Percentiles rank a stretch among this genome's conserved stretches.
Conservation (phyloP, 2,113 vertebrate species). For the Leucosticte australis region DNA sequence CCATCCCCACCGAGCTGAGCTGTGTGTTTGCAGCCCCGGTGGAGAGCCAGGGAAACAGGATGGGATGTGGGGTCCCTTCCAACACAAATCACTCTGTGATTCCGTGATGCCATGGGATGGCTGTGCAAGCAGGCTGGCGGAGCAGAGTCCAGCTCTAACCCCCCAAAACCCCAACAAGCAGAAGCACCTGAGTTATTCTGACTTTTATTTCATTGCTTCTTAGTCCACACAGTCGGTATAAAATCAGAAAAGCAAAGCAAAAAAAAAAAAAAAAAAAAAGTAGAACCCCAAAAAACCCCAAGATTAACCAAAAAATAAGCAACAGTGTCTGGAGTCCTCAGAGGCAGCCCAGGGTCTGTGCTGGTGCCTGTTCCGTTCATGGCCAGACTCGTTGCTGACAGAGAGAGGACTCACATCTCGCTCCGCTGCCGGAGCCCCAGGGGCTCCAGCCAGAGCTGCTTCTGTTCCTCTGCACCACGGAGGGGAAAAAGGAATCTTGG, state of each 20-base stretch:
- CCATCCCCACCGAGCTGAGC: accelerated
- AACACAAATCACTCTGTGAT: not conserved
- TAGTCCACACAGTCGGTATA: slow-evolving; percentile 81
- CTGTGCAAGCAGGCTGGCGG: not conserved
- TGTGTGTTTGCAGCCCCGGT: accelerated
- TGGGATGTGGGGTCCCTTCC: too few species aligned
- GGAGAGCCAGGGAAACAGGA: not conserved
- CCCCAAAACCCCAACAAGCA: not conserved
- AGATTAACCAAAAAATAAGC: not conserved
- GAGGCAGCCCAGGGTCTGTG: slow-evolving; percentile 68
- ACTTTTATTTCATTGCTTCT: slow-evolving; percentile 82
- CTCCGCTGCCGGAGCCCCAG: not conserved
- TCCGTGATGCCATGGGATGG: not conserved
- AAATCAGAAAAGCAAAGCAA: slow-evolving; percentile 77
- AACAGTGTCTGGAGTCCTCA: slow-evolving; percentile 76
- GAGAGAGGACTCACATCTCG: slow-evolving; percentile 57
- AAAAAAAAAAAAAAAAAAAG: not conserved
- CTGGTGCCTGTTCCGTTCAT: slow-evolving; percentile 74
- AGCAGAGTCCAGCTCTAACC: not conserved
- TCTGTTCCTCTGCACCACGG: slow-evolving; percentile 47
- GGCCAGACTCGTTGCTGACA: slow-evolving; percentile 74
- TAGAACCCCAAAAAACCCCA: not conserved
- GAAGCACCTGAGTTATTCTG: slow-evolving; percentile 74
- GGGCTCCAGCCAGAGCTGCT: slow-evolving; percentile 14
- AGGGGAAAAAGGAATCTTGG: not conserved